phyloP scores from a whole-genome alignment of 2,797 vertebrate genomes.

The Molossus molossus region DNA sequence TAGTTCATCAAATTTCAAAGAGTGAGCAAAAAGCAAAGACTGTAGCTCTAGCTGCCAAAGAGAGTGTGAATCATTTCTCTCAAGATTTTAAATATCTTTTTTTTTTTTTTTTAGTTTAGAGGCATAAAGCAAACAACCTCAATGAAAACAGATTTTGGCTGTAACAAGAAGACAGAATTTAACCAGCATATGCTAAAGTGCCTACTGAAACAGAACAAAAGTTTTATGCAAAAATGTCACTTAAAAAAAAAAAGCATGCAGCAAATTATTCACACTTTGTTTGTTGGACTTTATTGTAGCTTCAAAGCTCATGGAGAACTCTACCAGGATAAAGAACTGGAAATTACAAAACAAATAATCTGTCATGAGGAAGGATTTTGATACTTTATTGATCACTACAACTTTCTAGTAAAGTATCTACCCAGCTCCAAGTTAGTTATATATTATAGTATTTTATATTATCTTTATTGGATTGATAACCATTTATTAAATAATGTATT shows the following conservation, averaged over 20 bases:
- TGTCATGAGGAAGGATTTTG: background rate
- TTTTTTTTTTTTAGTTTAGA: slow-evolving; percentile 78
- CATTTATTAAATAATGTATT: background rate
- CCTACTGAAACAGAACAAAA: slow-evolving; percentile 80
- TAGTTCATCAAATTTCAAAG: slow-evolving; percentile 84
- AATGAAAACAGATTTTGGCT: slow-evolving; percentile 86
- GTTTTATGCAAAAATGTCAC: slow-evolving; percentile 77
- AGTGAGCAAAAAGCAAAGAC: slow-evolving; percentile 85
- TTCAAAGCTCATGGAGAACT: slow-evolving; percentile 32
- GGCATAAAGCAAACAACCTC: slow-evolving; percentile 83
- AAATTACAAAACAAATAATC: slow-evolving; percentile 16
- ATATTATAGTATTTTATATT: background rate
- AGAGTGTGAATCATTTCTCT: slow-evolving; percentile 86
- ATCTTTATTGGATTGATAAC: background rate
- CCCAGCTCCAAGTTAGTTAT: background rate
- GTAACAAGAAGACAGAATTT: slow-evolving; percentile 81
- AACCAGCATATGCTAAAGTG: slow-evolving; percentile 81
- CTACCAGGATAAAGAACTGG: background rate
- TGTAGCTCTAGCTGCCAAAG: slow-evolving; percentile 83
- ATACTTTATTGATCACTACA: background rate
- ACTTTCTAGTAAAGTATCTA: background rate
- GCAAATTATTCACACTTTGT: slow-evolving; percentile 37
- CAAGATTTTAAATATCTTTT: slow-evolving; percentile 85
- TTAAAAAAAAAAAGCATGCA: background rate
- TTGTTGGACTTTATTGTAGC: background rate